Percentiles rank a stretch among this genome's conserved stretches.
Evolutionary conservation across 1,140 invertebrate genomes (phyloP).

Genomic region (Cotesia glomerata): DNA sequence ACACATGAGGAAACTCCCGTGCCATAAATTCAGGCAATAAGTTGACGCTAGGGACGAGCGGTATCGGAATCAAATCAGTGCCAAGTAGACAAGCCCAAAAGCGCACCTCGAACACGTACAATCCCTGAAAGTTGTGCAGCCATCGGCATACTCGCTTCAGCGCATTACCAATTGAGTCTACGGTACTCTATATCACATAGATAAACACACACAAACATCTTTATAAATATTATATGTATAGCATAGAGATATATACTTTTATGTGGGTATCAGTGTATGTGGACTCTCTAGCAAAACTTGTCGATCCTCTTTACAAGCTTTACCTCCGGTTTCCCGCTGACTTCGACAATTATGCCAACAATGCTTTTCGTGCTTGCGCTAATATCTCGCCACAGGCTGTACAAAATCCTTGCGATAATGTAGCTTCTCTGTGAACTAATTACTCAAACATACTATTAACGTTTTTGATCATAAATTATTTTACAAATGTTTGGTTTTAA

Average conservation of each 20-base stretch:
- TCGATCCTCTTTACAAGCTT: not conserved
- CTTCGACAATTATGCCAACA: conserved; percentile 19
- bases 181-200: conserved; percentile 17
- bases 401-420: conserved; percentile 8
- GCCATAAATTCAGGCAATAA: conserved; percentile 36
- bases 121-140: conserved; percentile 27
- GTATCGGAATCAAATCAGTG: conserved; percentile 37
- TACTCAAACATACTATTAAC: not conserved
- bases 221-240: not conserved
- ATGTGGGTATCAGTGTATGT: not conserved
- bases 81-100: conserved; percentile 27
- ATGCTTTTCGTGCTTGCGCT: not conserved
- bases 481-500: too few relatives aligned
- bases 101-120: conserved; percentile 27
- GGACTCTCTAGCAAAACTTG: not conserved
- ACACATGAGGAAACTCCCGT: conserved; percentile 24
- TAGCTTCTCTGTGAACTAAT: not conserved
- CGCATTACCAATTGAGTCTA: conserved; percentile 24
- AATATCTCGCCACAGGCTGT: not conserved
- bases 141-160: conserved; percentile 19
- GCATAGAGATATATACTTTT: too few relatives aligned
- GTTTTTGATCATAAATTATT: too few relatives aligned
- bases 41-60: conserved; percentile 21
- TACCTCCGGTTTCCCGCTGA: conserved; percentile 5
- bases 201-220: not conserved